Evolutionary conservation across 35 echinoderm and acorn worm species (phyloP).

Genomic region (Heliocidaris erythrogramma): DNA sequence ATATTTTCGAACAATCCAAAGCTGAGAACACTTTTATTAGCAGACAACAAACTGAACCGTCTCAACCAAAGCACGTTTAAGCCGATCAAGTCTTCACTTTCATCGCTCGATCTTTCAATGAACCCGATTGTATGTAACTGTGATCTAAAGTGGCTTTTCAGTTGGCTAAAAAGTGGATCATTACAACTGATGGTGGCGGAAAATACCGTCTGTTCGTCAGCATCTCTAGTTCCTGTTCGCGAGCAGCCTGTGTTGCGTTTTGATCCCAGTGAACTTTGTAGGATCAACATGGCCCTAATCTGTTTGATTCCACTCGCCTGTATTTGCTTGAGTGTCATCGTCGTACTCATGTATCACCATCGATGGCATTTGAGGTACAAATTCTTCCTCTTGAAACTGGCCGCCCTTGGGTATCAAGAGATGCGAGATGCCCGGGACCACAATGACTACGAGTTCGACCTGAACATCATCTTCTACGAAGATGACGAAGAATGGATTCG

Average conservation of each 20-base stretch:
- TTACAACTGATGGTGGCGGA: background rate
- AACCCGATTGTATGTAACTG: background rate
- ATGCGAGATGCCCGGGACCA: too few species aligned
- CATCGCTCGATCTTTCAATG: background rate
- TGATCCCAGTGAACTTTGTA: background rate
- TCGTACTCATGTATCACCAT: background rate
- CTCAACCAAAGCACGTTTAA: background rate
- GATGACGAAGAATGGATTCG: too few species aligned
- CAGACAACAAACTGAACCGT: background rate
- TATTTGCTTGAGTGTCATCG: background rate
- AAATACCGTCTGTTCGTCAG: background rate
- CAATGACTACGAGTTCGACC: too few species aligned
- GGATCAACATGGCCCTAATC: background rate
- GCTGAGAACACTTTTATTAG: background rate
- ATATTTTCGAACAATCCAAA: background rate
- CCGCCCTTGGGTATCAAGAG: too few species aligned
- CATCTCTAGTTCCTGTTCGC: background rate
- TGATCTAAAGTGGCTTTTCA: background rate
- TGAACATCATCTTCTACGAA: too few species aligned
- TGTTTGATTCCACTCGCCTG: background rate
- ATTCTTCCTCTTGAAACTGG: background rate
- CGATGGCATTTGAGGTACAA: background rate
- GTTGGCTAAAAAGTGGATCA: background rate
- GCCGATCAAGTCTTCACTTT: background rate
- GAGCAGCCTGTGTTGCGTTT: background rate